These are phyloP conservation scores for Haliclona indistincta DNA, from an alignment of 37 sponge, comb jelly and placozoan genomes.

Conservation along the genomic window DNA sequence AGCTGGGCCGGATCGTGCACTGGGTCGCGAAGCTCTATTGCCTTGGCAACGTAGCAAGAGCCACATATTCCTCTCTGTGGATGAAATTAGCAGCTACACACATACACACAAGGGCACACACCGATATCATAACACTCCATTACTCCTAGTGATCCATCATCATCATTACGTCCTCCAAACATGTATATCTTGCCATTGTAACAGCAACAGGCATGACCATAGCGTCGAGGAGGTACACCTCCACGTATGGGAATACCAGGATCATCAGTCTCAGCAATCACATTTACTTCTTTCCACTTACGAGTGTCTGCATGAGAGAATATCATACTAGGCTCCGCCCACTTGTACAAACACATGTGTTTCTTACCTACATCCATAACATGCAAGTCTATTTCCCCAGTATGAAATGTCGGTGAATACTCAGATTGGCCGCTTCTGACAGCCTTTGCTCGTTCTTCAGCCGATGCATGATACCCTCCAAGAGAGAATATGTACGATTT, in stretches of 20 bases:
- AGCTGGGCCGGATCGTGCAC: constrained; percentile 67
- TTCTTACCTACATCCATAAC: constrained; percentile 50
- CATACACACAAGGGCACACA: constrained; percentile 4
- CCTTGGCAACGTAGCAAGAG: constrained; percentile 15
- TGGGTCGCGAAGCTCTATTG: constrained; percentile 8
- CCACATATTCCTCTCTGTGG: constrained; percentile 49
- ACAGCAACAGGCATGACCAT: constrained; percentile 71
- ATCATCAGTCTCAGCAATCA: background rate
- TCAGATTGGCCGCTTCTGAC: constrained; percentile 27
- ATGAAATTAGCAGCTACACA: background rate
- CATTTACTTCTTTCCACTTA: constrained; percentile 4
- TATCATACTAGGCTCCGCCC: background rate
- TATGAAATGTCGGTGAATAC: constrained; percentile 47
- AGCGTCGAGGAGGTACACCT: constrained; percentile 52
- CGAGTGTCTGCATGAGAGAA: background rate
- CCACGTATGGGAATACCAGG: background rate
- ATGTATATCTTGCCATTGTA: constrained; percentile 68
- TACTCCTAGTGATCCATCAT: constrained; percentile 55
- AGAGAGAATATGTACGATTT: constrained; percentile 49
- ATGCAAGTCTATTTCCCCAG: constrained; percentile 63
- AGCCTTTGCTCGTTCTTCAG: constrained; percentile 24
- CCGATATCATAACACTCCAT: constrained; percentile 70
- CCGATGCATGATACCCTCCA: constrained; percentile 78
- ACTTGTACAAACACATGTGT: constrained; percentile 2
- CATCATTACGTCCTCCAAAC: constrained; percentile 84